Evolutionary conservation across 2,113 vertebrate species (phyloP).

Genomic region (Lepisosteus oculatus): DNA sequence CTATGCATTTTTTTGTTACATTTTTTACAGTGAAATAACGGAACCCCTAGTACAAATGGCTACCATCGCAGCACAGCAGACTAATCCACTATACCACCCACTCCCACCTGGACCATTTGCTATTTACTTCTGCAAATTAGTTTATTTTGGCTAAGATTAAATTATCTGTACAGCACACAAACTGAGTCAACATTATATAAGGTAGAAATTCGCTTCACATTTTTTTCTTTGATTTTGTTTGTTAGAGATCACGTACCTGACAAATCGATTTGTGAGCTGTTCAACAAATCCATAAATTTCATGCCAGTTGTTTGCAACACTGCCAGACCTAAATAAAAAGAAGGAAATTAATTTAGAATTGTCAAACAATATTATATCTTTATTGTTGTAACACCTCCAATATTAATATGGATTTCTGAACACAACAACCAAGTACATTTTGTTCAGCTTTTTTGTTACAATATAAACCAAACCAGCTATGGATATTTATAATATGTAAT

Average conservation of each 20-base stretch:
- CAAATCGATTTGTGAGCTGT: constrained; percentile 86
- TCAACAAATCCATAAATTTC: constrained; percentile 87
- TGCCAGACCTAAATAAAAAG: constrained; percentile 77
- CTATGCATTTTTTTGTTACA: background rate
- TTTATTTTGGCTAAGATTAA: constrained; percentile 68
- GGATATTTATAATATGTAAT: too few species aligned
- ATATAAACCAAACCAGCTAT: too few species aligned
- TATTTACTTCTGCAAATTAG: constrained; percentile 73
- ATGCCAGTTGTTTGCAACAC: constrained; percentile 76
- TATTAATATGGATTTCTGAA: too few species aligned
- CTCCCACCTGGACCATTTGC: constrained; percentile 77
- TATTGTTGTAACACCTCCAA: too few species aligned
- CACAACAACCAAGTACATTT: too few species aligned
- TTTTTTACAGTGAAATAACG: constrained; percentile 21
- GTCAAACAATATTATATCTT: too few species aligned
- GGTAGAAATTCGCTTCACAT: constrained; percentile 27
- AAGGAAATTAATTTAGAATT: background rate
- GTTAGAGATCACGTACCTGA: constrained; percentile 68
- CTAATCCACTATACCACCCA: constrained; percentile 73
- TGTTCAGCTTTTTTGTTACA: too few species aligned
- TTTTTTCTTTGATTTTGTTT: background rate
- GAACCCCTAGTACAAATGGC: constrained; percentile 71
- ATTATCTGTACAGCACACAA: constrained; percentile 72
- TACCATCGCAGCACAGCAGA: constrained; percentile 79
- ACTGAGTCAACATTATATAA: constrained; percentile 65